Base-by-base conservation (phyloP, 2,888 invertebrate genomes). In the Trypoxylon attenuatum region DNA sequence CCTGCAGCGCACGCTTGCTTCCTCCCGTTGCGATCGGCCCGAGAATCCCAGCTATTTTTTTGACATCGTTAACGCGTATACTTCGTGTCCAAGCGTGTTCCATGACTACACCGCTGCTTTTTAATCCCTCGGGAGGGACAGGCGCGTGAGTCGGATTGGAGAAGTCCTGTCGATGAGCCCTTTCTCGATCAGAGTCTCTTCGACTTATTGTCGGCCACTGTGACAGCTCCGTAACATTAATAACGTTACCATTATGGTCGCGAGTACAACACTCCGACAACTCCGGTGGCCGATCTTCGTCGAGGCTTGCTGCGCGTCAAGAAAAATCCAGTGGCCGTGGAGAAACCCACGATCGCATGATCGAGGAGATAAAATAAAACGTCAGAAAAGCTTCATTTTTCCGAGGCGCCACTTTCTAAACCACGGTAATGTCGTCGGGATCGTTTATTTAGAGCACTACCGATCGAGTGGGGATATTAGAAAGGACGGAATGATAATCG, bases 401-500 rank as follows among this genome's bases (percentile, higher is more conserved):
- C 58, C 54, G 25, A 57, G 76, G 69, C 69, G 74, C 73, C 73
- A 62, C 76, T 74, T 74, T 74, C 74, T 76, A 72, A 74, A 76
- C 63, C 66, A 54, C 61, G 69, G 33, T 46, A 50, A 52, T 58
- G 52, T 57, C 58, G 56, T 51, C 54, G n/a, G 19, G 50, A 42
- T 56, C 63, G 65, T 64, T 72, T 69, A 71, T 66, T 55, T 53
- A 57, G 73, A 60, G 63, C 69, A 42, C 42, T 50, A 23, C 16
- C 10, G 2, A 47, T 5, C 27, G 57, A n/a, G 64, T 54, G 73
- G 77, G 69, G 78, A 70, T 66, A 78, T 78, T 78, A 77, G 78
- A 79, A 78, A 79, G 77, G 77, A 78, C 69, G 68, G 70, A 73
- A 72, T 64, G 77, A 71, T 78, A 77, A 76, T 70, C 77, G 73